Percentiles rank a stretch among this genome's conserved stretches.
These are phyloP conservation scores for Erebia palarica DNA, from an alignment of 2,888 invertebrate genomes.

Conservation along the genomic window DNA sequence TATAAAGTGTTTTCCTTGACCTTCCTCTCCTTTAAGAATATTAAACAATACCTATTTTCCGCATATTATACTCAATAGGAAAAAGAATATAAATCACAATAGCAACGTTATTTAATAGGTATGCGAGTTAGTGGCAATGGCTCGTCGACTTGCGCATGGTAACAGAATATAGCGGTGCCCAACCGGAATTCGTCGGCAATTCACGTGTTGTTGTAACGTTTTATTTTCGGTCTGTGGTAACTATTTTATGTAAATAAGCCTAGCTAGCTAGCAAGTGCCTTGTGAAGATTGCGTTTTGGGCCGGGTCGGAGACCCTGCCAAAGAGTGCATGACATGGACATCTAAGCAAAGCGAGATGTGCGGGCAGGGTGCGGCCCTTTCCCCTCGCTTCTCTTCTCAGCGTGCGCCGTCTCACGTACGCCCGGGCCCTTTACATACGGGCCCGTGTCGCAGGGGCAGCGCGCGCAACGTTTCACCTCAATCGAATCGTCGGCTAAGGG, in stretches of 20 bases:
- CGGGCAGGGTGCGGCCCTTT: constrained; percentile 56
- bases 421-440: constrained; percentile 61
- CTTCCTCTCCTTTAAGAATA: not conserved
- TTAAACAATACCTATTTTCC: not conserved
- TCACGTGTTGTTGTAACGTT: constrained; percentile 46
- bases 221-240: constrained; percentile 20
- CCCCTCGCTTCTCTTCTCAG: constrained; percentile 54
- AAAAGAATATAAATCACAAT: constrained; percentile 49
- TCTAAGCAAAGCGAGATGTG: constrained; percentile 61
- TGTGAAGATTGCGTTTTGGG: constrained; percentile 16
- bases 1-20: too few species aligned
- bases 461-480: constrained; percentile 64
- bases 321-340: constrained; percentile 51
- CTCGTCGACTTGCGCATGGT: constrained; percentile 55
- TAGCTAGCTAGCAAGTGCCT: constrained; percentile 18
- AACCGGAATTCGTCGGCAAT: constrained; percentile 66
- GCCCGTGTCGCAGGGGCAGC: constrained; percentile 58
- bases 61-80: not conserved
- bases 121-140: constrained; percentile 49
- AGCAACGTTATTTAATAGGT: constrained; percentile 53
- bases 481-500: constrained; percentile 69
- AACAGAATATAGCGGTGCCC: constrained; percentile 67
- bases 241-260: constrained; percentile 28
- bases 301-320: constrained; percentile 58
- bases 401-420: constrained; percentile 70